Base-by-base conservation (phyloP, 2,113 vertebrate species). In the Ranitomeya imitator region DNA sequence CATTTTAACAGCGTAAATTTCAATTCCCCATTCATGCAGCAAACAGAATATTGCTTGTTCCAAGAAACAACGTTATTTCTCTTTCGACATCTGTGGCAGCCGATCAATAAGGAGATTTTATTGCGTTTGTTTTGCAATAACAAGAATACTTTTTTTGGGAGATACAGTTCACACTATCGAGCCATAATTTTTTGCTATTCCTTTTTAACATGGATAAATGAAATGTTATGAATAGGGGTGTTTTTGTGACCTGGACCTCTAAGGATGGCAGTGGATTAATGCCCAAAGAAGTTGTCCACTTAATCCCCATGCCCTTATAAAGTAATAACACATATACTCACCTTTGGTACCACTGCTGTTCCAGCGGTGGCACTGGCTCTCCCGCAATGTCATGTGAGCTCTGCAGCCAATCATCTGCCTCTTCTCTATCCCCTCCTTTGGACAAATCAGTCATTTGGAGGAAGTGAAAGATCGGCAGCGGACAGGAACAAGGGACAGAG, bases 21-120 rank as follows among this genome's bases (percentile, higher is more conserved):
- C 37, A 54, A 67, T 83, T 83, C 45, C 23, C 65, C 19, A 71
- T 69, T 84, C 63, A 69, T 69, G 8, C 0, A 84, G 63, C 13
- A 84, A 7, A 84, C 82, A 71, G 65, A 45, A 71, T 84, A 84
- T 71, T 84, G 65, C 4, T 15, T 84, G 45, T 84, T 71, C 65
- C 60, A 71, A 65, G 37, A 84, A 69, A 84, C 52, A 54, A 71
- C 51, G 55, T 84, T 84, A 54, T 84, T 52, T 67, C 19, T n/a
- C 12, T 84, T 76, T 67, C 69, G 63, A 51, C 82, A 84, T 84
- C 82, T 84, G 82, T 55, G 82, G 63, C 65, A 84, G 82, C 3
- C 1, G 51, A 83, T 83, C 61, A 83, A 69, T 83, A 83, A 52
- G 81, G 13, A 83, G 18, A 69, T 54, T 83, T 67, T 67, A 83